Base-by-base conservation (phyloP, 1,140 invertebrate species). In the Sarcophaga peregrina region DNA sequence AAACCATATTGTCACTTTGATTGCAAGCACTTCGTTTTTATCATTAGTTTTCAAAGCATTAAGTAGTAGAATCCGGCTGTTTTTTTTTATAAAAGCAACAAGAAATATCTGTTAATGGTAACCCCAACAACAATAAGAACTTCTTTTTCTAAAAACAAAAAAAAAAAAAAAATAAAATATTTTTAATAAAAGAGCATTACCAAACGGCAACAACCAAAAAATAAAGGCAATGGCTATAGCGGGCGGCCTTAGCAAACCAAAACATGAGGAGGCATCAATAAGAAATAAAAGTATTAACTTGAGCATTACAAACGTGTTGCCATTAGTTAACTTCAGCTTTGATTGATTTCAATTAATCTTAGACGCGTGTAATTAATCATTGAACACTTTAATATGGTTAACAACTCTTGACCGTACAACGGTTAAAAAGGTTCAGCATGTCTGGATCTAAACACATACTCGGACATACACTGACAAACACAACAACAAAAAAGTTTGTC, bases 291-390 rank as follows among this genome's bases (percentile, higher is more conserved):
- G 75, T 78, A 78, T 78, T 78, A 78, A 50, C n/a, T 47, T 50
- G 48, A 52, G 85, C 85, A 87, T 87, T 89, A 89, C 88, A 89
- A 89, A 89, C 87, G 88, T 87, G 88, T 89, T 88, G 88, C 88
- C 88, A 89, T 89, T 89, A 89, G 88, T 89, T 89, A 89, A 88
- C 88, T 89, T 89, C 88, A 89, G 87, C 87, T 89, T 89, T 89
- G 88, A 89, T 89, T 89, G 88, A 89, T 89, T 89, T 89, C 88
- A 89, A 89, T 89, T 89, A 89, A 89, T 89, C 88, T 89, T 89
- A 87, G 88, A 87, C 87, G 88, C 88, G 87, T 89, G 88, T 89
- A 89, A 89, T 89, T 89, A 89, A 89, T 89, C 88, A 89, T 88
- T 89, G 88, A 89, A 89, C 88, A 89, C 88, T 89, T 89, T 89